These are phyloP conservation scores for Lasioglossum leucozonium DNA, from an alignment of 2,888 invertebrate genomes.

Conservation along the genomic window DNA sequence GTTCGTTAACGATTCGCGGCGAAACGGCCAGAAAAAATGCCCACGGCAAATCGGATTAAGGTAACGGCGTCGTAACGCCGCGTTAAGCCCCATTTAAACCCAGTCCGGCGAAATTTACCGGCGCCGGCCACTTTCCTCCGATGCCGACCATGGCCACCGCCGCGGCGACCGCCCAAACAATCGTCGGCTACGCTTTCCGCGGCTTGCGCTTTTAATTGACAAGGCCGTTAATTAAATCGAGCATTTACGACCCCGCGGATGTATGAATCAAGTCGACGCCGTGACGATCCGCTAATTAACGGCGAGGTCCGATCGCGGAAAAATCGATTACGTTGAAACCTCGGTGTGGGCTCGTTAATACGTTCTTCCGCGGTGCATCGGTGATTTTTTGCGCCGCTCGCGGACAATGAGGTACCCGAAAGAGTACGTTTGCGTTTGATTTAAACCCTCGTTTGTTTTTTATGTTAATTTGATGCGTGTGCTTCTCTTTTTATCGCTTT, in stretches of 20 bases:
- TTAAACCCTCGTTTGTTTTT: neutral
- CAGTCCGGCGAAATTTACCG: constrained; percentile 28
- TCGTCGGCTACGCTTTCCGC: constrained; percentile 12
- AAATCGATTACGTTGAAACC: neutral
- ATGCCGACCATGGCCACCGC: constrained; percentile 13
- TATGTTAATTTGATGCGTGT: neutral
- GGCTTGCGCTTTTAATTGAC: constrained; percentile 25
- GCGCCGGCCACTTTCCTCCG: constrained; percentile 20
- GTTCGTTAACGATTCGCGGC: constrained; percentile 63
- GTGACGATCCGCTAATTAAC: neutral
- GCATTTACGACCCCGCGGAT: neutral
- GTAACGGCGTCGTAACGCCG: constrained; percentile 61
- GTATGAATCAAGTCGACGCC: constrained; percentile 6
- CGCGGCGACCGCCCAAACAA: neutral
- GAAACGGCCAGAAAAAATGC: constrained; percentile 23
- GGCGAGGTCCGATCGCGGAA: neutral
- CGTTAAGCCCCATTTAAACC: constrained; percentile 47
- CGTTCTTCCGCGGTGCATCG: neutral
- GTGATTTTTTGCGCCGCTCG: neutral
- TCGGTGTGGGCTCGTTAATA: neutral
- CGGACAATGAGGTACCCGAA: neutral
- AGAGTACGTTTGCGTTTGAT: neutral
- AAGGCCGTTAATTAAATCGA: constrained; percentile 5
- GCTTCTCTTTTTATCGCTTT: too few species aligned
- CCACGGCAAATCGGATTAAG: constrained; percentile 68